Base-by-base conservation (phyloP, 30 jellyfish, hydroid and myxozoan species). In the Clytia hemisphaerica region DNA sequence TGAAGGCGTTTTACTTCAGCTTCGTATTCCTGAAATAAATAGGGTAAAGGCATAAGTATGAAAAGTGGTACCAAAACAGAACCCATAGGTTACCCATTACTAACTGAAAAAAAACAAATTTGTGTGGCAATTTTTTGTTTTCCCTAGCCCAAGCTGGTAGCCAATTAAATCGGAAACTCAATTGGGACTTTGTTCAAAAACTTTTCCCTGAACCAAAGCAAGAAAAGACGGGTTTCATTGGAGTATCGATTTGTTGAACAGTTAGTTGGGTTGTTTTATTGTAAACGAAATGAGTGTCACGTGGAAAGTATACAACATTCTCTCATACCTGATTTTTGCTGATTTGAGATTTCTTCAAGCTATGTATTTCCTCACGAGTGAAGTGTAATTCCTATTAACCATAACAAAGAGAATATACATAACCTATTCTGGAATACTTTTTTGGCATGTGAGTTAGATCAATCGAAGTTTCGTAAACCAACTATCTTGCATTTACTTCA, bases 1-100 rank as follows among this genome's bases (percentile, higher is more conserved):
- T 60, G 65, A 44, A 83, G 48, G 3, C 79, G 47, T 49, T 70
- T 73, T 31, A 83, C 75, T 67, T 83, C 95, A 12, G 90, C 61
- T 28, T 83, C 95, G 45, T 80, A 55, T 38, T 83, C 91, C 95
- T 83, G 37, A 3, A 30, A 57, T n/a, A 31, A 40, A 45, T 21
- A 63, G 37, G 37, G 25, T 31, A 12, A 10, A 1, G 66, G 16
- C 15, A 51, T 12, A 0, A 12, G 54, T 12, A 19, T 0, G 54
- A 42, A 16, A 19, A 42, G 54, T 12, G 54, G 18, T 16, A 42
- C 14, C 18, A 12, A 19, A 12, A 12, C 0, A 12, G 54, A 0
- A 42, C 14, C 14, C 18, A 42, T 12, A 42, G 0, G 54, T 16
- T 42, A 19, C 54, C 18, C 18, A 19, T 42, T 42, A 19, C 18